Base-by-base conservation (phyloP, 2,888 invertebrate species). In the Heliconius ismenius region DNA sequence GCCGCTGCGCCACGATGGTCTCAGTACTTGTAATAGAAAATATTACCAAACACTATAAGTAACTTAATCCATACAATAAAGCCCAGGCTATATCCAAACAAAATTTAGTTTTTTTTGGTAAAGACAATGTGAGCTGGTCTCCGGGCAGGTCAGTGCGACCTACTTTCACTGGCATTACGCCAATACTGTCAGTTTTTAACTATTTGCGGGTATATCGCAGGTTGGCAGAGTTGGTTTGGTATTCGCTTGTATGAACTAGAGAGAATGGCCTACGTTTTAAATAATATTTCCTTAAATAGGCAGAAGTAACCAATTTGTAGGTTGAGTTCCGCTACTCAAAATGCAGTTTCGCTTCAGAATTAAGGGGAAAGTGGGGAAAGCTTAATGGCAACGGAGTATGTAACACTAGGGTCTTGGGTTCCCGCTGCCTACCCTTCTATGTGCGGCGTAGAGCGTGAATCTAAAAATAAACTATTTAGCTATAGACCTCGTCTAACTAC, bases 91-190 rank as follows among this genome's bases (percentile, higher is more conserved):
- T 67, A 67, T 26, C 21, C 39, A 67, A 24, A 43, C 4, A 67
- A 67, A 67, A 67, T 24, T 67, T 18, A 43, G 67, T 39, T 67
- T 67, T n/a, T 65, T 67, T 67, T 13, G 7, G 7, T 18, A 67
- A 65, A 65, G 24, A 67, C 67, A 67, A 67, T 67, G 39, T 67
- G 67, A 67, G 39, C n/a, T 32, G 69, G 54, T 36, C 68, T 18
- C 7, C 65, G 78, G 74, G 75, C 68, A 65, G 79, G 79, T 74
- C 77, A 75, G 67, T 43, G 32, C 70, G 72, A 69, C 76, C 73
- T 73, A 76, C 72, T 67, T 62, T 58, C 24, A 58, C 60, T 79
- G 79, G 79, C 79, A 74, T 75, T 43, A 21, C 32, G 77, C 79
- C 78, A 73, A 64, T 75, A 75, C 49, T 54, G 63, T 1, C 62